Evolutionary conservation across 2,797 vertebrate genomes (phyloP), one percentile per base, ranked within the genome.

Genomic region (Gymnodraco acuticeps): DNA sequence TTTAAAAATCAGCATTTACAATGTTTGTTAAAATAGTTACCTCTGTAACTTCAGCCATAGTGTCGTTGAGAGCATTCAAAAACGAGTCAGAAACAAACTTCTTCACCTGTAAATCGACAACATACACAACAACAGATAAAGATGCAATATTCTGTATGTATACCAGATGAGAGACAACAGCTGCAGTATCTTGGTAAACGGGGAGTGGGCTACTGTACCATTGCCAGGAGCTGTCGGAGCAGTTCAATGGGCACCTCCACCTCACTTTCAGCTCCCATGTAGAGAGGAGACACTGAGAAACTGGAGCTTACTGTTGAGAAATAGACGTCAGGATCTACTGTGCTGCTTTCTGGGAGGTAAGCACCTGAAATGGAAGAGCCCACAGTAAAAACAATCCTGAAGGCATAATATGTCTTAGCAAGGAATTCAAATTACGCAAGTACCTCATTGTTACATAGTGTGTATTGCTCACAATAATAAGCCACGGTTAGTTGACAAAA

Each of bases 301-400:
- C 98, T 99, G 86, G 98, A 99, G 82, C 97, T 98, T 89, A 98
- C 92, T 1, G 96, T 97, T n/a, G 94, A 96, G 85, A 99, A 99
- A 86, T 97, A 99, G 93, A 97, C 96, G 65, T 97, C 95, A 0
- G 98, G 96, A 82, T 99, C 97, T 43, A 97, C 70, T 0, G 95
- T 51, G 38, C 94, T 95, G 53, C 96, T 96, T 55, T 99, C 97
- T 4, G 96, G 95, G 61, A 98, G 87, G 88, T 96, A 97, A 0
- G 96, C 95, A 43, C 96, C 97, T 97, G 68, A 5, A 81, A 66
- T 15, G 3, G 70, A 27, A 54, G 20, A 9, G 50, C 68, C 1
- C 6, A 43, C 13, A 72, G 15, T 19, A 2, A 38, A 20, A n/a
- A 55, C 33, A 23, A 53, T 16, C 52, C 38, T 51, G 51, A 2